Evolutionary conservation across 2,113 vertebrate genomes (phyloP), one percentile per base, ranked within the genome.

Genomic region (Gambusia holbrooki): DNA sequence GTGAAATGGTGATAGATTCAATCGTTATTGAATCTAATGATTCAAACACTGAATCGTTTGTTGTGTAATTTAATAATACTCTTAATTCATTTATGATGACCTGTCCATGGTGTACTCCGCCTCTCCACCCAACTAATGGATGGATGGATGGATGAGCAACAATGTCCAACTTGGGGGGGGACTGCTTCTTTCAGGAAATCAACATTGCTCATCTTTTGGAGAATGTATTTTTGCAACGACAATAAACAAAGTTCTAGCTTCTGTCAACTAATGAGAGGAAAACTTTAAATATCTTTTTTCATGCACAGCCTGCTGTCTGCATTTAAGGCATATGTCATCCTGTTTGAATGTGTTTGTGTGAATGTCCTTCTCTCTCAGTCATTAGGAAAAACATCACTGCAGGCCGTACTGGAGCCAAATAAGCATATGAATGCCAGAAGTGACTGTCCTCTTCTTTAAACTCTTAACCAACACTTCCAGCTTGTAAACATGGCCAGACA

Each of bases 401-500:
- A 81, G 81, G 86, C 76, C 85, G 64, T 67, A 58, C 61, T 45
- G 62, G n/a, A 65, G 74, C 74, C 79, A 83, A 88, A 90, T 83
- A 84, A 84, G 86, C 86, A 90, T 82, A 80, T 83, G 80, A 90
- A 91, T 88, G 83, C 83, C 88, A 89, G 85, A 84, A 87, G 81
- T 84, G 84, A 74, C 82, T 81, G 78, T 82, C 66, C 63, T 68
- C 77, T 62, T 66, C 78, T 87, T 85, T 68, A 77, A 76, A 84
- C 84, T 77, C 85, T 84, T 79, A 77, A 73, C 74, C 27, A 62
- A 87, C 89, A 91, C 84, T 85, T 80, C 74, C 76, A 84, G 84
- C 67, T 80, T 83, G 84, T 89, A 89, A 90, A 91, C 84, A 84
- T 19, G 79, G 77, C 86, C 82, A 88, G 88, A 88, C 87, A 62